Percentiles rank a stretch among this genome's conserved stretches.
Evolutionary conservation across 2,888 invertebrate species (phyloP).

Genomic region (Dimorphilus gyrociliatus): DNA sequence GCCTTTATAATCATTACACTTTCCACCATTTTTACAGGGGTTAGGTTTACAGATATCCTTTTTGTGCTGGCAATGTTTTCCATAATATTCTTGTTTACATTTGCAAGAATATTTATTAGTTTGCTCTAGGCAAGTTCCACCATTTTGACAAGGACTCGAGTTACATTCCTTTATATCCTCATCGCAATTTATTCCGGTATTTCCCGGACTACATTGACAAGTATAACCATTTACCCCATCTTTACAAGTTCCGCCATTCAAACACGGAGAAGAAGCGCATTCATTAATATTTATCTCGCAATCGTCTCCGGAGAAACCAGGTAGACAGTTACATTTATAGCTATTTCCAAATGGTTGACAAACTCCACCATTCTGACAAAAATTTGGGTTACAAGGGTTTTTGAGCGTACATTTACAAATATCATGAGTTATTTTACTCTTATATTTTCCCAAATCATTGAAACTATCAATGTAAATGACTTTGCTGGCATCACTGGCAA

Average conservation of each 20-base stretch:
- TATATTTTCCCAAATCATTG: no score
- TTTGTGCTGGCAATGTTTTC: constrained; percentile 25
- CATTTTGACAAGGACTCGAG: constrained; percentile 4
- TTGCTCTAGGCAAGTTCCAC: constrained; percentile 6
- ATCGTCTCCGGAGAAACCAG: constrained; percentile 13
- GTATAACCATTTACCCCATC: constrained; percentile 11
- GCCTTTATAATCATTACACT: constrained; percentile 15
- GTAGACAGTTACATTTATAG: constrained; percentile 13
- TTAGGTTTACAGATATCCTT: constrained; percentile 46
- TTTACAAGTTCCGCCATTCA: constrained; percentile 9
- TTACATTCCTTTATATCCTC: constrained; percentile 6
- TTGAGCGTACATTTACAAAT: no score
- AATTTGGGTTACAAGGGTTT: no score
- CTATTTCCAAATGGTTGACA: no score
- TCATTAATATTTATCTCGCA: constrained; percentile 37
- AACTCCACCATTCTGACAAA: no score
- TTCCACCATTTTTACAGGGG: constrained; percentile 21
- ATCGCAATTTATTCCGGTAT: constrained; percentile 5
- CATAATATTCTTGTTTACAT: constrained; percentile 15
- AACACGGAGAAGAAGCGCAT: constrained; percentile 11
- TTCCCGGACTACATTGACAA: constrained; percentile 12
- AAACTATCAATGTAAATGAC: no score
- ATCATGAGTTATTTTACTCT: no score
- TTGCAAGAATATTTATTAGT: constrained; percentile 3
- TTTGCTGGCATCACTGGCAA: no score